Evolutionary conservation across 2,113 vertebrate genomes (phyloP).

Genomic region (Mus spicilegus): DNA sequence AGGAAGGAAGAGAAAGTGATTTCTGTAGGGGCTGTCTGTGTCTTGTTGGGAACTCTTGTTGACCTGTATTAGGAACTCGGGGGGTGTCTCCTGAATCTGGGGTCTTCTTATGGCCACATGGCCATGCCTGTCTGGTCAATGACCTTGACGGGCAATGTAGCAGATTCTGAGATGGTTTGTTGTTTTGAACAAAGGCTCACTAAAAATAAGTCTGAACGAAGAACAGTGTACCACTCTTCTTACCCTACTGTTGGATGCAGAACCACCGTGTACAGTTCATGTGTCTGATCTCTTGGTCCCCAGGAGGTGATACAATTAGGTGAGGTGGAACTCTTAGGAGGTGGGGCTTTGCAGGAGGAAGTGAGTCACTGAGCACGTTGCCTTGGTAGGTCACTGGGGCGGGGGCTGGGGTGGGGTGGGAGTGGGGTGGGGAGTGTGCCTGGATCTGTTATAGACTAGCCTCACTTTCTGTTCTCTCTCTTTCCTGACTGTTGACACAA

Average conservation of each 20-base stretch:
- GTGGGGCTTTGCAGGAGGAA: neutral
- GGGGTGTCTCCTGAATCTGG: neutral
- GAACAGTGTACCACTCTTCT: neutral
- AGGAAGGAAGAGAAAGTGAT: neutral
- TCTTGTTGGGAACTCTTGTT: neutral
- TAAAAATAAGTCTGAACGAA: neutral
- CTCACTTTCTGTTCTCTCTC: neutral
- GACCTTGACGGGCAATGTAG: neutral
- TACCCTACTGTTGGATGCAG: too few species aligned
- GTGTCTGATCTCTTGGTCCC: neutral
- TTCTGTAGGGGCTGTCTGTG: neutral
- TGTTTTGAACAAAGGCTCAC: neutral
- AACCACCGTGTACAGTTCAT: neutral
- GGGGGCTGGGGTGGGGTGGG: too few species aligned
- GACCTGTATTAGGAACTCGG: neutral
- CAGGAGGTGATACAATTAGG: neutral
- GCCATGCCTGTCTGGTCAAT: neutral
- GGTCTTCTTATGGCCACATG: neutral
- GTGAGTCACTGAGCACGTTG: neutral
- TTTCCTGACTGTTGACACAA: neutral
- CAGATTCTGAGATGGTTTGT: neutral
- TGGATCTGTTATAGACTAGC: too few species aligned
- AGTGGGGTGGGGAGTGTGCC: too few species aligned
- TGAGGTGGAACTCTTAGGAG: neutral
- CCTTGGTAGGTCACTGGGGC: too few species aligned